phyloP scores from a whole-genome alignment of 2,113 vertebrate species.

The Aptenodytes forsteri region DNA sequence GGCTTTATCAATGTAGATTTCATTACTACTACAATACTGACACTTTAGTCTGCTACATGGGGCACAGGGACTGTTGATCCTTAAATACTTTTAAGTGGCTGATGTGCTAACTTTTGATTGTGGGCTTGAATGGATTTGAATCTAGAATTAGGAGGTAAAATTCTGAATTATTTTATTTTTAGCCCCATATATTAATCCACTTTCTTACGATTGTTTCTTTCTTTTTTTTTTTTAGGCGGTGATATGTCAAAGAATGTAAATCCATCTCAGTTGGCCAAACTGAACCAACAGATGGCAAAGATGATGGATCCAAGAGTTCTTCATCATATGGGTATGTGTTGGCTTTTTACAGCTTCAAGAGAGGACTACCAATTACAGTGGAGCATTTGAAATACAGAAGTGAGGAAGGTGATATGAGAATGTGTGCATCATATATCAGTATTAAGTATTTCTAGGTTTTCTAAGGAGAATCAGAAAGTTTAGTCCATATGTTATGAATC shows the following conservation, averaged over 20 bases:
- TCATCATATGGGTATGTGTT: slow-evolving; percentile 94
- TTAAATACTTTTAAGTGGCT: background rate
- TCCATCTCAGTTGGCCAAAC: slow-evolving; percentile 96
- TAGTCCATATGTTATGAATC: background rate
- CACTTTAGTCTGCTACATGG: background rate
- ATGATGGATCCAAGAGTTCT: slow-evolving; percentile 99
- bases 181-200: background rate
- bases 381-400: background rate
- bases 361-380: background rate
- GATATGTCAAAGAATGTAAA: slow-evolving; percentile 99
- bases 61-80: background rate
- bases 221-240: slow-evolving; percentile 79
- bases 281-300: slow-evolving; percentile 99
- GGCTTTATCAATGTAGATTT: background rate
- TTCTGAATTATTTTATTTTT: background rate
- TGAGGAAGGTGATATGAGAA: background rate
- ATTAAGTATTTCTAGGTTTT: background rate
- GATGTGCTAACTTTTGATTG: background rate
- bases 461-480: background rate
- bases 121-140: background rate
- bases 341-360: background rate
- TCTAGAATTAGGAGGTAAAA: background rate
- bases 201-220: background rate
- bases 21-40: background rate
- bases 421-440: background rate